Conservation (phyloP, 2,113 vertebrate genomes). For the Fregetta grallaria region DNA sequence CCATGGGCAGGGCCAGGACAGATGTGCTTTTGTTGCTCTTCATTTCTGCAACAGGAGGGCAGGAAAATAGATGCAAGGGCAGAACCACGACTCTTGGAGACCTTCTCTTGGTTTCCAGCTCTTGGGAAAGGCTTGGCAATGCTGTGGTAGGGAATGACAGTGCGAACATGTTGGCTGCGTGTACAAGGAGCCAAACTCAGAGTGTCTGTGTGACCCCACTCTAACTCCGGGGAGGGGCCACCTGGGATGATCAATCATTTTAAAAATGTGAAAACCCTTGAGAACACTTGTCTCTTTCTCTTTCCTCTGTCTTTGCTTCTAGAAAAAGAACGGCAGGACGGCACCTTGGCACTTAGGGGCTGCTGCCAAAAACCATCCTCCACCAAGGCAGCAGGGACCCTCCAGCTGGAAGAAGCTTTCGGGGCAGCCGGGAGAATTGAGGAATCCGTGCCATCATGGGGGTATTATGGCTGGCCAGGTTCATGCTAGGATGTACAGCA, state of each 20-base stretch:
- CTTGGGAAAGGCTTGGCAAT: background rate
- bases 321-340: slow-evolving; percentile 1
- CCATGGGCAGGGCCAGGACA: too few species aligned
- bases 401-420: background rate
- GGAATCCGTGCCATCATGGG: slow-evolving; percentile 68
- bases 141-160: background rate
- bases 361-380: background rate
- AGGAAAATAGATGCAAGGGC: background rate
- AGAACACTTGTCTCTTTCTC: background rate
- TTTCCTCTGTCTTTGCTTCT: background rate
- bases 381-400: background rate
- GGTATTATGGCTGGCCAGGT: slow-evolving; percentile 72
- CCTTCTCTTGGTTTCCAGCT: background rate
- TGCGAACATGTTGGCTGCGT: background rate
- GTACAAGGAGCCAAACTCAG: background rate
- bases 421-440: background rate
- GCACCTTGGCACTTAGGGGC: background rate
- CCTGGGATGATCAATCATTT: background rate
- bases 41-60: background rate
- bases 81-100: background rate
- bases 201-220: background rate
- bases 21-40: background rate
- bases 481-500: slow-evolving; percentile 83
- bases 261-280: background rate
- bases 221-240: background rate